phyloP scores from a whole-genome alignment of 2,888 invertebrate genomes.

The Andrena bucephala region DNA sequence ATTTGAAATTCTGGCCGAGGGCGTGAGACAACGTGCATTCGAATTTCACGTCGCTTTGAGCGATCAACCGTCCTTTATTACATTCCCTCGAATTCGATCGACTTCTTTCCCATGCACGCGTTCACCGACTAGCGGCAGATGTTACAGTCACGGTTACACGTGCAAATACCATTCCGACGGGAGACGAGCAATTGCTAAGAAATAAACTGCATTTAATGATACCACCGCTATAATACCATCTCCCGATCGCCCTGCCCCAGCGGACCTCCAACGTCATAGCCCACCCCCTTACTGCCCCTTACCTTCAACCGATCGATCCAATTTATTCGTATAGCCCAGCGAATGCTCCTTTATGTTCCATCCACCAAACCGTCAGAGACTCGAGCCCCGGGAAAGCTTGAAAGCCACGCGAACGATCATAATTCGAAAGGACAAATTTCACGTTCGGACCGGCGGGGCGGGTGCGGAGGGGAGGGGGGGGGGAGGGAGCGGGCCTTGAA shows the following conservation, averaged over 20 bases:
- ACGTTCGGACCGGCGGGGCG: background rate
- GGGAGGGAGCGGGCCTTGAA: background rate
- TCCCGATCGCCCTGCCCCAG: background rate
- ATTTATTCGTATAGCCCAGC: background rate
- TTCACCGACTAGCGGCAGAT: too few relatives aligned
- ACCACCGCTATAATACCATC: too few relatives aligned
- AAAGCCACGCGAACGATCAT: background rate
- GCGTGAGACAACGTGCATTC: background rate
- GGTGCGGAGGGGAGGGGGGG: background rate
- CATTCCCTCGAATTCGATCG: background rate
- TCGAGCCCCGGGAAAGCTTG: background rate
- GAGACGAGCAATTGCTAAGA: too few relatives aligned
- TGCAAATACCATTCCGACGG: too few relatives aligned
- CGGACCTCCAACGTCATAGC: background rate
- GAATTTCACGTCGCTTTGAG: background rate
- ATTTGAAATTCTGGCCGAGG: slow-evolving; percentile 24
- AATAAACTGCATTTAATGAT: too few relatives aligned
- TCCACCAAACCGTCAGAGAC: background rate
- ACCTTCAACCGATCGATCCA: background rate
- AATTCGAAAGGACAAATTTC: slow-evolving; percentile 8
- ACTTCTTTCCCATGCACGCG: background rate
- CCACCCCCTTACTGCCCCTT: background rate
- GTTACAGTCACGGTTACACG: too few relatives aligned
- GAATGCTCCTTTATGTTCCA: background rate
- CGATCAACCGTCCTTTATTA: background rate